Evolutionary conservation across 53 echinoderm and acorn worm species (phyloP), one percentile per base, ranked within the genome.

Genomic region (Paelopatides confundens): DNA sequence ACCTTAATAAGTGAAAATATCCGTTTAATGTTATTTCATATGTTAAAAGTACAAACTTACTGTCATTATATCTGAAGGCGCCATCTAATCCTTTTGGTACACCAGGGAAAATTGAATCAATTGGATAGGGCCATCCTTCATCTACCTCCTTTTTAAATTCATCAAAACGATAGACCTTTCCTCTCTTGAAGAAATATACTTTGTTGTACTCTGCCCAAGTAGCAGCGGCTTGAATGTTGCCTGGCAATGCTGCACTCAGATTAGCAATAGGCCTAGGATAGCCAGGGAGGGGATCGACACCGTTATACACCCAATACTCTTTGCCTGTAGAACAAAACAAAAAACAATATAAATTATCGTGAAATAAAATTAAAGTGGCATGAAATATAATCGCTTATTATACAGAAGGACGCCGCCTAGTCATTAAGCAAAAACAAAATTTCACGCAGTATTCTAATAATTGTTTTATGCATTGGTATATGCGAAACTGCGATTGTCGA

Each of bases 111-210:
- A 92, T 92, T 26, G 62, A 6, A 15, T 88, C 50, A 47, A 97
- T 95, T 18, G 58, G 79, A 11, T 48, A 48, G 8, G 95, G 97
- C 64, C 86, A 97, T 2, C 90, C 93, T 21, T 39, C 38, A 26
- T 97, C 97, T 26, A 97, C 95, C 31, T 62, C 49, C 62, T 85
- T 51, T 0, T 28, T 11, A 15, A 79, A 27, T 63, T 97, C 97
- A 63, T 97, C 94, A 37, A 71, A 97, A 8, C 95, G 88, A 93
- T 95, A 97, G 11, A 97, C 97, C 31, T 52, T 52, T 13, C 87
- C 88, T 35, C 65, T 92, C 65, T 97, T 95, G 86, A 97, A 92
- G 49, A 95, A 86, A 68, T 95, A 95, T 0, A 95, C 91, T 84
- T 92, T 95, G 38, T 85, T 34, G 36, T 65, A 90, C 35, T 88